Evolutionary conservation across 2,888 invertebrate species (phyloP).

Genomic region (Cetonia aurata): DNA sequence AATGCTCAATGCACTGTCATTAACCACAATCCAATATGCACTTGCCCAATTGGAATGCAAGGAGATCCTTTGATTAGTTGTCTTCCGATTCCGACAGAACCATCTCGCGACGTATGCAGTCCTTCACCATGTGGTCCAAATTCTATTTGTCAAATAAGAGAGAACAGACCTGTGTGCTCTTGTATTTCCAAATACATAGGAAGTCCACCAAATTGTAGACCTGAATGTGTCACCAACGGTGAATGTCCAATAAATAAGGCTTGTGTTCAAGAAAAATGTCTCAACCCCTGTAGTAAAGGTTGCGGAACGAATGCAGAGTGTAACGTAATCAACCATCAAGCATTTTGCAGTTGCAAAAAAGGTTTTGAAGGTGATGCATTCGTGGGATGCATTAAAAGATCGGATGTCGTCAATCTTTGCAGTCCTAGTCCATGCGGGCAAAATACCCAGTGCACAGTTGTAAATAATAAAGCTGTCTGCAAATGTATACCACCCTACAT

Average conservation of each 20-base stretch:
- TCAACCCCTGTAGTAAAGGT: conserved; percentile 82
- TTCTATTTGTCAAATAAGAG: conserved; percentile 86
- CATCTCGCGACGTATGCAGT: conserved; percentile 62
- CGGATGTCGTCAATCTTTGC: conserved; percentile 70
- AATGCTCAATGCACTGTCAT: conserved; percentile 83
- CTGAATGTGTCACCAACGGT: conserved; percentile 86
- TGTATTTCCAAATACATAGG: conserved; percentile 85
- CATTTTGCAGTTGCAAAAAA: conserved; percentile 82
- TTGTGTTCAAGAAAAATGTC: conserved; percentile 85
- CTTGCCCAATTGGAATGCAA: conserved; percentile 78
- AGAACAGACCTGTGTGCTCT: conserved; percentile 83
- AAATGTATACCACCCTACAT: conserved; percentile 90
- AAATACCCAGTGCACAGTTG: conserved; percentile 82
- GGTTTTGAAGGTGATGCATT: conserved; percentile 89
- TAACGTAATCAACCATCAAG: conserved; percentile 83
- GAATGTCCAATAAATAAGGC: conserved; percentile 85
- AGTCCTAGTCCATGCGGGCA: conserved; percentile 86
- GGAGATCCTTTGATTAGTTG: conserved; percentile 88
- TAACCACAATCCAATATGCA: conserved; percentile 89
- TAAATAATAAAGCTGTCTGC: conserved; percentile 79
- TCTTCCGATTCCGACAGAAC: conserved; percentile 70
- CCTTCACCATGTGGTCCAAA: conserved; percentile 80
- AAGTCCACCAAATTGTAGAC: conserved; percentile 84
- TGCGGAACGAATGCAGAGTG: conserved; percentile 87
- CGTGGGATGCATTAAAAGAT: conserved; percentile 76